Percentiles rank a stretch among this genome's conserved stretches.
These are phyloP conservation scores for Yponomeuta evonymella DNA, from an alignment of 2,888 invertebrate genomes.

Conservation along the genomic window DNA sequence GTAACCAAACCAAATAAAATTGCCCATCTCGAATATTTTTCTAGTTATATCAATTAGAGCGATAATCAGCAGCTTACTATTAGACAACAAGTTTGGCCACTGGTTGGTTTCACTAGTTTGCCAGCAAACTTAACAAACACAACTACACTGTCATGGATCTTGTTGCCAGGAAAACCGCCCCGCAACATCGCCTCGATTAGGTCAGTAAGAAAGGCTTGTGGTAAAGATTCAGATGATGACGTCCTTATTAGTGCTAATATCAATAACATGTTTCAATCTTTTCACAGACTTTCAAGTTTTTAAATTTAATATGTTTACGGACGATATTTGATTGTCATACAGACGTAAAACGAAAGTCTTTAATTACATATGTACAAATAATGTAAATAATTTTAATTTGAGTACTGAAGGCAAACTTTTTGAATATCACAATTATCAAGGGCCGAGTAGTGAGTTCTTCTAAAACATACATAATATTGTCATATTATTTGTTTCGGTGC, in stretches of 20 bases:
- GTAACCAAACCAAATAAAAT: neutral
- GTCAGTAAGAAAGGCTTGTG: neutral
- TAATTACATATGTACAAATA: conserved; percentile 72
- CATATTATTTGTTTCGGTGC: neutral
- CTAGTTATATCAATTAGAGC: neutral
- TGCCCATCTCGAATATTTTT: neutral
- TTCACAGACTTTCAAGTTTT: conserved; percentile 4
- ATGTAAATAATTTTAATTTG: conserved; percentile 40
- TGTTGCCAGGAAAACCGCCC: neutral
- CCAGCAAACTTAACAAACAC: neutral
- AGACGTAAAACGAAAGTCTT: conserved; percentile 43
- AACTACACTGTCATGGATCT: neutral
- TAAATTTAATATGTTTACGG: conserved; percentile 14
- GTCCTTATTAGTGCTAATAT: conserved; percentile 1
- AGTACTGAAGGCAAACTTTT: conserved; percentile 56
- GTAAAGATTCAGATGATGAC: conserved; percentile 6
- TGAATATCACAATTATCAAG: conserved; percentile 49
- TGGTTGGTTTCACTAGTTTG: conserved; percentile 1
- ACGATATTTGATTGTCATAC: conserved; percentile 28
- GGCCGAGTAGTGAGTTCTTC: neutral
- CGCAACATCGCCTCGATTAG: neutral
- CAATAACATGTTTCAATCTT: conserved; percentile 8
- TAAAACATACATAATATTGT: neutral
- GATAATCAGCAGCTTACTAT: neutral
- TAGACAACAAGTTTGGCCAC: neutral